A percentile compares a stretch with the other conserved stretches of the same genome.
phyloP scores from a whole-genome alignment of 2,113 vertebrate genomes.

The Ariopsis seemanni region DNA sequence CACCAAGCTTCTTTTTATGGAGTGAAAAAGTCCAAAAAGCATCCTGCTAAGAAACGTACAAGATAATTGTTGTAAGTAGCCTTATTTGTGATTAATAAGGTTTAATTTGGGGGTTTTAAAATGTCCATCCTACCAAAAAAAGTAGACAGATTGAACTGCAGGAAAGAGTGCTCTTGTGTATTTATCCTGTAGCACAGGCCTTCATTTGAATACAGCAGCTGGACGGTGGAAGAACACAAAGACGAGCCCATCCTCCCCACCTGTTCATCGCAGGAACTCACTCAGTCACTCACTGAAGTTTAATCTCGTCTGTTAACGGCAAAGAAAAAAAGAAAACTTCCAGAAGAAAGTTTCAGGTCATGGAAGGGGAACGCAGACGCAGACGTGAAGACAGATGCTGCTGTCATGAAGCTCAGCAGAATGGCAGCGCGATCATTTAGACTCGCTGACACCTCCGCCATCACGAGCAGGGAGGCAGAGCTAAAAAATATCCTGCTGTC shows the following conservation, averaged over 20 bases:
- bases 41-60: slow-evolving; percentile 9
- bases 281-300: not conserved
- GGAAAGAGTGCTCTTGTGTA: not conserved
- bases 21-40: not conserved
- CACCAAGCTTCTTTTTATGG: not conserved
- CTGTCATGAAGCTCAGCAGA: slow-evolving; percentile 44
- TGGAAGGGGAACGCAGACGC: slow-evolving; percentile 34
- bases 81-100: not conserved
- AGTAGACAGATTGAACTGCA: not conserved
- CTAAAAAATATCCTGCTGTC: slow-evolving; percentile 47
- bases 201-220: slow-evolving; percentile 37
- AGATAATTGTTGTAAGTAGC: slow-evolving; percentile 31
- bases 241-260: slow-evolving; percentile 21
- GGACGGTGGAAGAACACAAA: not conserved
- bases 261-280: slow-evolving; percentile 22
- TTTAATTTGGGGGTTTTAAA: slow-evolving; percentile 23
- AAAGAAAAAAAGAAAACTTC: slow-evolving; percentile 19
- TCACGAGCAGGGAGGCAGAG: slow-evolving; percentile 37
- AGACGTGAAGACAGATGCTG: slow-evolving; percentile 54
- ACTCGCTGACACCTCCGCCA: slow-evolving; percentile 45
- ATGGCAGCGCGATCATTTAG: slow-evolving; percentile 6
- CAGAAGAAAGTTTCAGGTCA: slow-evolving; percentile 33
- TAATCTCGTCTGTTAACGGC: slow-evolving; percentile 18
- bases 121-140: slow-evolving; percentile 10
- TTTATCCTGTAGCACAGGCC: not conserved